A percentile compares a stretch with the other conserved stretches of the same genome.
These are phyloP conservation scores for Myiopsitta monachus DNA, from an alignment of 2,113 vertebrate genomes.

Conservation along the genomic window DNA sequence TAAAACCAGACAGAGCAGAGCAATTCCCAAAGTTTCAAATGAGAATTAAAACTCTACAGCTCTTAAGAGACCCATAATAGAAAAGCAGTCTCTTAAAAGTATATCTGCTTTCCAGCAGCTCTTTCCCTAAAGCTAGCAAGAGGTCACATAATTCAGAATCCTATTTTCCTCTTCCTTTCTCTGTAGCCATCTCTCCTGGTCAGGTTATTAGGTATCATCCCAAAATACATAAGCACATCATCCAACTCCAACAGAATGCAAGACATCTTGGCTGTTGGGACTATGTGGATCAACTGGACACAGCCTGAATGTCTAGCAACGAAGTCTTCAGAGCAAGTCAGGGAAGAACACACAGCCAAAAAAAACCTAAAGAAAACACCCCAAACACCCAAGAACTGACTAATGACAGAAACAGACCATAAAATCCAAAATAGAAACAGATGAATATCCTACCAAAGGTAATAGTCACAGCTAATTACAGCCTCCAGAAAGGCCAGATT, in stretches of 20 bases:
- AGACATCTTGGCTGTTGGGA: background rate
- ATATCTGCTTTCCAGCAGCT: background rate
- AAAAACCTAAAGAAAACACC: background rate
- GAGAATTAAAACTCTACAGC: background rate
- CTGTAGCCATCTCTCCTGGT: background rate
- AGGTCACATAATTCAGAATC: background rate
- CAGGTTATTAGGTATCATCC: background rate
- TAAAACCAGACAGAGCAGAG: background rate
- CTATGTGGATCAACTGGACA: background rate
- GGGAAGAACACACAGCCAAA: background rate
- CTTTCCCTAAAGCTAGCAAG: background rate
- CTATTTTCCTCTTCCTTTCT: background rate
- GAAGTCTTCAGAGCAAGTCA: background rate
- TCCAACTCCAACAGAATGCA: background rate
- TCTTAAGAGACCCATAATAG: background rate
- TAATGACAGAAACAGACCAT: background rate
- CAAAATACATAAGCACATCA: background rate
- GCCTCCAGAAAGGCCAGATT: background rate
- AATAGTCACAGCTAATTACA: background rate
- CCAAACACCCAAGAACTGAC: background rate
- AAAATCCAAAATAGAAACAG: background rate
- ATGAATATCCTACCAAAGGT: background rate
- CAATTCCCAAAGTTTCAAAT: background rate
- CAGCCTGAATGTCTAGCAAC: background rate
- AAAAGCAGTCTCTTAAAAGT: background rate